These are phyloP conservation scores for Fringilla coelebs DNA, from an alignment of 2,797 vertebrate genomes.

Conservation along the genomic window DNA sequence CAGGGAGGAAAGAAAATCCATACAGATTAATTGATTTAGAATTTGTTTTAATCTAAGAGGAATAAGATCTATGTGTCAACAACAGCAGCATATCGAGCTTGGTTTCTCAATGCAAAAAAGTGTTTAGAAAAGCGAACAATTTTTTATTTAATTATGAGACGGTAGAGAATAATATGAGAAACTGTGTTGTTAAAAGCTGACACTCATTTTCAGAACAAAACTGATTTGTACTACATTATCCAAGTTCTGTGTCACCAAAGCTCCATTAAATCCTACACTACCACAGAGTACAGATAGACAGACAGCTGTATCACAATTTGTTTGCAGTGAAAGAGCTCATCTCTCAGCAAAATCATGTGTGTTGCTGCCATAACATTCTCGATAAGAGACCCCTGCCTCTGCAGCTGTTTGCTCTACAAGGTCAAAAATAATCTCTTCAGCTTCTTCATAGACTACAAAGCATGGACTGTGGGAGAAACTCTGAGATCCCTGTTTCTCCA, in stretches of 20 bases:
- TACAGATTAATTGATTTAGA: neutral
- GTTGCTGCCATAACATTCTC: neutral
- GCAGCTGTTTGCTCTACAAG: neutral
- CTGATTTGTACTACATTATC: neutral
- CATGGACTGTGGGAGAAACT: neutral
- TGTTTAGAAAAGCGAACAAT: neutral
- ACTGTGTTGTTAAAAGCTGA: neutral
- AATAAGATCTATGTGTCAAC: neutral
- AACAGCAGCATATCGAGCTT: neutral
- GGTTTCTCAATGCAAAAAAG: neutral
- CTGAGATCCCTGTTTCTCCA: neutral
- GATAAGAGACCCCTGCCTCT: neutral
- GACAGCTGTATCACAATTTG: accelerated
- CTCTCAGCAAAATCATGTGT: neutral
- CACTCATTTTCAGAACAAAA: neutral
- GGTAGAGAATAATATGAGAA: neutral
- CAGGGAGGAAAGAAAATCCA: neutral
- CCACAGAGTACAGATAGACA: neutral
- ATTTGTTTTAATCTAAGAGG: neutral
- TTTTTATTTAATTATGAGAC: neutral
- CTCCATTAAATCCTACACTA: neutral
- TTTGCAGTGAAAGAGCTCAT: neutral
- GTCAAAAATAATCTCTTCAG: neutral
- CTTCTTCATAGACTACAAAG: neutral
- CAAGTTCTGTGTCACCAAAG: neutral